Percentiles rank a stretch among this genome's conserved stretches.
phyloP scores from a whole-genome alignment of 1,140 invertebrate genomes.

The Papilio aristodemus region DNA sequence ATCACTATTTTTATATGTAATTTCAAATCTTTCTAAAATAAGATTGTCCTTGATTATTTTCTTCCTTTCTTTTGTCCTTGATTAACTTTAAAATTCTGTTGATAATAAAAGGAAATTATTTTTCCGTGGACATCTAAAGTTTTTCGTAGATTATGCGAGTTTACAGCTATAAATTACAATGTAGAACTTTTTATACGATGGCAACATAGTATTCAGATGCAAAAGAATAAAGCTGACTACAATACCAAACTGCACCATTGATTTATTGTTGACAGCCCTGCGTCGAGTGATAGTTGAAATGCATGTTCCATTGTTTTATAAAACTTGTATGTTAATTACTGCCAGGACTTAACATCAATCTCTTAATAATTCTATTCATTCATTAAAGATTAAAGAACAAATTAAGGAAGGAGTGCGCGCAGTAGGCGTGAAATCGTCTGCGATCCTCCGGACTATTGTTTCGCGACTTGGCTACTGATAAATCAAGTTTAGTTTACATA shows the following conservation, averaged over 20 bases:
- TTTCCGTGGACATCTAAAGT: too few species aligned
- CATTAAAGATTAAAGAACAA: conserved; percentile 16
- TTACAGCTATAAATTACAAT: background rate
- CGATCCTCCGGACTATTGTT: conserved; percentile 11
- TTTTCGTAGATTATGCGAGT: too few species aligned
- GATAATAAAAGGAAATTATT: too few species aligned
- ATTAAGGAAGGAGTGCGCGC: background rate
- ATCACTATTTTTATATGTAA: too few species aligned
- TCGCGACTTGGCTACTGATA: background rate
- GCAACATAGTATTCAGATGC: background rate
- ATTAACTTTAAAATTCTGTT: too few species aligned
- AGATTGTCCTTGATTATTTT: too few species aligned
- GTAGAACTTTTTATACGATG: background rate
- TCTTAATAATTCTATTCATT: background rate
- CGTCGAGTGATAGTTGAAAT: background rate
- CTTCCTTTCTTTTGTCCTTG: too few species aligned
- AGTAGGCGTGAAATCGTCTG: conserved; percentile 14
- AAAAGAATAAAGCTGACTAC: background rate
- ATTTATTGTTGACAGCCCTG: background rate
- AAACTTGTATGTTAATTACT: background rate
- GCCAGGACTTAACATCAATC: background rate
- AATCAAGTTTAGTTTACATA: background rate
- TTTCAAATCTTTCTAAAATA: too few species aligned
- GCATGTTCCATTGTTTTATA: conserved; percentile 4
- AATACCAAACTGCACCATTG: background rate